Conservation (phyloP, 2,113 vertebrate species). For the Craseonycteris thonglongyai region DNA sequence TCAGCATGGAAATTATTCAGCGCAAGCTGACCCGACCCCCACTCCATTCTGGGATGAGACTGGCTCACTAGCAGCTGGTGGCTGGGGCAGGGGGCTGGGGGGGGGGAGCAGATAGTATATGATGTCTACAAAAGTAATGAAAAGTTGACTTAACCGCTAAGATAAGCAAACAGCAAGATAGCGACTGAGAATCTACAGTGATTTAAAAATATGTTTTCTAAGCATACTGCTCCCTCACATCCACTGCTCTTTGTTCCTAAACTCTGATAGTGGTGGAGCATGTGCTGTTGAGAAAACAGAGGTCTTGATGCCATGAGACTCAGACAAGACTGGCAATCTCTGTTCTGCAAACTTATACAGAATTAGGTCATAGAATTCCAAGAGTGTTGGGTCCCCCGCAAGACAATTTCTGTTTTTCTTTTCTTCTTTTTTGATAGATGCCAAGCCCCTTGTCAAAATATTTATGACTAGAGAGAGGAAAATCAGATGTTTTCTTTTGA, state of each 20-base stretch:
- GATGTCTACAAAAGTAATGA: conserved; percentile 41
- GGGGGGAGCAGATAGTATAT: conserved; percentile 34
- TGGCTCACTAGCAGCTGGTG: not conserved
- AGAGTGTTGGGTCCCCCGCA: not conserved
- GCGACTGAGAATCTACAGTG: not conserved
- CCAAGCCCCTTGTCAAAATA: conserved; percentile 35
- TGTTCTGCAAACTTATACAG: not conserved
- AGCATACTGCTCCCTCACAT: not conserved
- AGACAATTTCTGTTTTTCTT: conserved; percentile 11
- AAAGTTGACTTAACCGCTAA: not conserved
- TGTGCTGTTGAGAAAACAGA: not conserved
- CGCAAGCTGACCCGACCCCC: not conserved
- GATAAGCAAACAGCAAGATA: conserved; percentile 34
- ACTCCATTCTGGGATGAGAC: not conserved
- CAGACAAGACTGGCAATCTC: not conserved
- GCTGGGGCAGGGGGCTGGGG: not conserved
- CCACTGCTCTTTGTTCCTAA: not conserved
- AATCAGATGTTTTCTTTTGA: not conserved
- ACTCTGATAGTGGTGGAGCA: not conserved
- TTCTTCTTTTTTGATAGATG: conserved; percentile 26
- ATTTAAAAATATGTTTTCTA: not conserved
- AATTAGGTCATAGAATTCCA: conserved; percentile 60
- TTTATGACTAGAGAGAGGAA: not conserved
- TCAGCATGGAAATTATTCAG: not conserved
- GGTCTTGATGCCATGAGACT: not conserved